Conservation (phyloP, 2,888 invertebrate genomes). For the Calameuta filiformis region DNA sequence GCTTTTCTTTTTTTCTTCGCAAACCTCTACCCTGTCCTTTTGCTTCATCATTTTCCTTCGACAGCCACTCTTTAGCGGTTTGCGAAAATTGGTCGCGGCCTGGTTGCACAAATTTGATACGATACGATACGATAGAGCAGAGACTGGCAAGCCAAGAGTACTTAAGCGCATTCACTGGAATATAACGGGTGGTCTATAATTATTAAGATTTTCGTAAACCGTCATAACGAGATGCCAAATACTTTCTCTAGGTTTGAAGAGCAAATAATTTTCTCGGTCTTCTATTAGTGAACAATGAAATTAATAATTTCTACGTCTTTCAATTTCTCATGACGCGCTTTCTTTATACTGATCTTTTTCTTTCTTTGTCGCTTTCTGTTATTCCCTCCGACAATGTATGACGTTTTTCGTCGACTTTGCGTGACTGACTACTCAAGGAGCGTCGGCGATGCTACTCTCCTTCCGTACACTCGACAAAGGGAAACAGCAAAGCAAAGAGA, state of each 20-base stretch:
- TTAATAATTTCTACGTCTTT: neutral
- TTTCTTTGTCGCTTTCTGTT: neutral
- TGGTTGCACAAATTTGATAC: neutral
- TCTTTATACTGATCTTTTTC: neutral
- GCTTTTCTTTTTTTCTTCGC: neutral
- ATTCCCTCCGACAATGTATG: neutral
- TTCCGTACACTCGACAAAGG: neutral
- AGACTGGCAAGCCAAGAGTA: neutral
- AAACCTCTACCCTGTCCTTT: neutral
- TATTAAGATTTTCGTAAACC: neutral
- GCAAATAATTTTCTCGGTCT: neutral
- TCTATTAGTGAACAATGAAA: neutral
- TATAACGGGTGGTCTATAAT: neutral
- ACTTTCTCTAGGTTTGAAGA: neutral
- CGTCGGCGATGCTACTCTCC: neutral
- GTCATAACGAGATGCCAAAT: neutral
- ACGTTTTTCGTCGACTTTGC: neutral
- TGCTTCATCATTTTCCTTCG: neutral
- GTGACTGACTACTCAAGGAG: conserved; percentile 1
- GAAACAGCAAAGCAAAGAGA: conserved; percentile 15
- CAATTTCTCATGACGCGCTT: neutral
- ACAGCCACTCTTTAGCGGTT: neutral
- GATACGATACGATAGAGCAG: neutral
- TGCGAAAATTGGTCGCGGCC: neutral
- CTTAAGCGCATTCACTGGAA: neutral